Evolutionary conservation across 1,140 invertebrate species (phyloP).

Genomic region (Drosophila busckii): DNA sequence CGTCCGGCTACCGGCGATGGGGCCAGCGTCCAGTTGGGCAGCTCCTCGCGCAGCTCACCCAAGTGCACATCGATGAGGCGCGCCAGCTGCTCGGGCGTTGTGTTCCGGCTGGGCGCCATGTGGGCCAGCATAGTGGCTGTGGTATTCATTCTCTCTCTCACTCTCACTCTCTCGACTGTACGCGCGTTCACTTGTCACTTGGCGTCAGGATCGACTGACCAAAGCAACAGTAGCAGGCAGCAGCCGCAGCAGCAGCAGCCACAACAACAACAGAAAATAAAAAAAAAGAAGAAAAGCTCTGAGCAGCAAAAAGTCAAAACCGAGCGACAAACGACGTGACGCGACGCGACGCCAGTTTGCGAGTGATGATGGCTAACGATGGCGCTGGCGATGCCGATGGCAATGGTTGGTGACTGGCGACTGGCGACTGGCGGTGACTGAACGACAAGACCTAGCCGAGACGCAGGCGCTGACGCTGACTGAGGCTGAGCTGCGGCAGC

Average conservation of each 20-base stretch:
- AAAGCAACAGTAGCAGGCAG: neutral
- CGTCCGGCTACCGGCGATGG: constrained; percentile 77
- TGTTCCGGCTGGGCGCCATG: constrained; percentile 56
- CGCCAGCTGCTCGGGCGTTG: constrained; percentile 68
- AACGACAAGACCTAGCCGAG: constrained; percentile 8
- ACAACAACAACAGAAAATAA: constrained; percentile 1
- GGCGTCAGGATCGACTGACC: constrained; percentile 20
- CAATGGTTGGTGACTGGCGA: constrained; percentile 1
- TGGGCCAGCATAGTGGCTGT: constrained; percentile 55
- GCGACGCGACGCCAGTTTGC: constrained; percentile 52
- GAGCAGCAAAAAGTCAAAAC: neutral
- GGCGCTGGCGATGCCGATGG: constrained; percentile 22
- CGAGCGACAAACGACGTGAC: constrained; percentile 29
- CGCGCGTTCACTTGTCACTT: too few relatives aligned
- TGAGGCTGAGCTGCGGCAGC: neutral
- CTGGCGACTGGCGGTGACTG: constrained; percentile 14
- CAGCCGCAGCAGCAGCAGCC: constrained; percentile 1
- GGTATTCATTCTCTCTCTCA: constrained; percentile 25
- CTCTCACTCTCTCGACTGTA: neutral
- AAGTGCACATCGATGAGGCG: constrained; percentile 65
- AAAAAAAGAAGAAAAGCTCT: neutral
- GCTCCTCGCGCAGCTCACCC: constrained; percentile 59
- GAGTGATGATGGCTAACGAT: constrained; percentile 46
- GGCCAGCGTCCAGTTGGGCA: constrained; percentile 65
- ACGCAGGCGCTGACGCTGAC: constrained; percentile 10